Base-by-base conservation (phyloP, 2,888 invertebrate species). In the Agrotis puta region DNA sequence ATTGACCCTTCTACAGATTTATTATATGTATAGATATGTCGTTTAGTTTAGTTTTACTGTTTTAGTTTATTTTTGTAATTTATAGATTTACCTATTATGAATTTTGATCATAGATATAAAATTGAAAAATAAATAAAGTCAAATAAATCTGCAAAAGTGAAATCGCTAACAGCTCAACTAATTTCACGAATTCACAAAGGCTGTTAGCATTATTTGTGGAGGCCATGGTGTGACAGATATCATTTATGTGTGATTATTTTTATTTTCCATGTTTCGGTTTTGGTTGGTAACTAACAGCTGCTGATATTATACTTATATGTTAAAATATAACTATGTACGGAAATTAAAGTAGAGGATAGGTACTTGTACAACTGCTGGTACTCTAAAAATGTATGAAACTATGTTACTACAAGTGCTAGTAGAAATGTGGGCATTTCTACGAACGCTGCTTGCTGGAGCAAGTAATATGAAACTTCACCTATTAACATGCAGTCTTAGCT, bases 141-240 rank as follows among this genome's bases (percentile, higher is more conserved):
- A 70, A 64, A 57, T 59, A 18, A 56, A 54, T 50, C 24, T 59
- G 7, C 51, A 57, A 64, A 54, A 22, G 27, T 47, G 20, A 47
- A 67, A 72, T 68, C 56, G 53, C 59, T 74, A 64, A 74, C 65
- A 79, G 53, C 69, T 79, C 74, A 64, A 69, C 88, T 90, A 91
- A 91, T 92, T 91, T 90, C 87, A 84, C 89, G 86, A 90, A 84
- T 90, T 88, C 85, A 87, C 85, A 87, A 86, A 88, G 85, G 59
- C 69, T 76, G 61, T 74, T 69, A 20, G 51, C 70, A n/a, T 13
- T 24, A 2, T 56, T 7, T 18, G 3, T 18, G 16, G 63, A 27
- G 11, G 16, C 16, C 0, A 24, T 14, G 4, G 61, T 86, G 85
- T 85, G 87, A 77, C 77, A 77, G 7, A 47, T 20, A 79, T 70